These are phyloP conservation scores for Poecile montanus DNA, from an alignment of 2,797 vertebrate species.

Conservation along the genomic window DNA sequence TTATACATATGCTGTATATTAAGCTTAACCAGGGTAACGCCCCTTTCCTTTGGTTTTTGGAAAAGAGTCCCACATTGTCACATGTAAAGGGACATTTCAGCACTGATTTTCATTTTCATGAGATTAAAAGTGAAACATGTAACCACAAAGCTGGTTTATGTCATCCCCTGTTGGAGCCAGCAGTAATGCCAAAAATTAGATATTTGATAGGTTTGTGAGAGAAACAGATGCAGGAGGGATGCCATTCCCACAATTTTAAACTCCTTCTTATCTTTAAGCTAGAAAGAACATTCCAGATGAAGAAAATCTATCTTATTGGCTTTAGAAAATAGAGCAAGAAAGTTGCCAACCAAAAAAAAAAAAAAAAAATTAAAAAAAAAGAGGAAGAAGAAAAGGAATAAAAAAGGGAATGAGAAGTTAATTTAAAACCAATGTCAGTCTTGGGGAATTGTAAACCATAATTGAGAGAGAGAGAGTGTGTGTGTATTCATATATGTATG, in stretches of 20 bases:
- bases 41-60: conserved; percentile 76
- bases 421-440: conserved; percentile 81
- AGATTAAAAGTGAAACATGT: conserved; percentile 87
- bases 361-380: background rate
- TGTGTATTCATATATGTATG: background rate
- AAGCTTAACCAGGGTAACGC: conserved; percentile 73
- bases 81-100: conserved; percentile 81
- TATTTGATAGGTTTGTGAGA: conserved; percentile 91
- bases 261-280: conserved; percentile 88
- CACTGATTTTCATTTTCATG: conserved; percentile 83
- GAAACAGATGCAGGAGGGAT: conserved; percentile 88
- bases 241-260: conserved; percentile 90
- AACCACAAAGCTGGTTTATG: conserved; percentile 91
- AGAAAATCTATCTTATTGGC: conserved; percentile 79
- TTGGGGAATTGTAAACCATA: conserved; percentile 73
- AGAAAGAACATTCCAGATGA: conserved; percentile 85
- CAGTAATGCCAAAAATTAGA: conserved; percentile 87
- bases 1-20: conserved; percentile 77
- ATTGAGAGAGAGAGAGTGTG: conserved; percentile 52
- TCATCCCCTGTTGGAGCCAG: conserved; percentile 84
- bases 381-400: background rate
- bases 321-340: conserved; percentile 77
- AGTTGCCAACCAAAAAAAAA: conserved; percentile 65
- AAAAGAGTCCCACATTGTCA: conserved; percentile 78
- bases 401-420: conserved; percentile 59